Base-by-base conservation (phyloP, 2,888 invertebrate genomes). In the Sericinus montela region DNA sequence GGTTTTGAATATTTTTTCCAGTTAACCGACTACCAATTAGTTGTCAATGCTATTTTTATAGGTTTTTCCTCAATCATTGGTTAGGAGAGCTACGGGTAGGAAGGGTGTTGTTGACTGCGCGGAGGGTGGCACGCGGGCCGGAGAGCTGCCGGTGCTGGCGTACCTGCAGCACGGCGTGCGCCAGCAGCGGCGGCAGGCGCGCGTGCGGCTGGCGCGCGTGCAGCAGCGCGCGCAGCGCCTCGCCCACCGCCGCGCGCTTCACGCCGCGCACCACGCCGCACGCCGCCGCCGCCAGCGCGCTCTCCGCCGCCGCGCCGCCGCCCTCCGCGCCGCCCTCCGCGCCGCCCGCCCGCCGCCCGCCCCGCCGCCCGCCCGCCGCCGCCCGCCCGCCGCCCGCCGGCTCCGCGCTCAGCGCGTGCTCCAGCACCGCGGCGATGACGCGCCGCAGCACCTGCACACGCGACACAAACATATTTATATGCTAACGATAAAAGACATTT, bases 181-280 rank as follows among this genome's bases (percentile, higher is more conserved):
- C 82, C 56, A 81, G 75, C 67, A 84, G 75, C 54, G 63, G 61
- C 51, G 78, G 60, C 71, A 76, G 69, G 45, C 75, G 70, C 55
- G 63, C 54, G 60, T 62, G 69, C 60, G 67, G 64, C 55, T 57
- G 60, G 54, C 63, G 59, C 50, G 57, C 60, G 37, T 39, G 58
- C 59, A 66, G 58, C 53, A 72, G 70, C 60, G 72, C 70, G 39
- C 79, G 77, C 69, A 76, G 63, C 39, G 70, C 60, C 54, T 81
- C 82, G 56, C 56, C 63, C 48, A 57, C 60, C 29, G 65, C 58
- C 54, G 66, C 70, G 50, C 70, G 68, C 62, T 62, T 62, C 36
- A 67, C 59, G 55, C 54, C 59, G 59, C 65, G 63, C 53, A 64
- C 60, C 35, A 67, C 60, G 40, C 42, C 53, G 56, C 57, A 58